phyloP scores from a whole-genome alignment of 2,797 vertebrate species.

The Leucoraja ocellata region DNA sequence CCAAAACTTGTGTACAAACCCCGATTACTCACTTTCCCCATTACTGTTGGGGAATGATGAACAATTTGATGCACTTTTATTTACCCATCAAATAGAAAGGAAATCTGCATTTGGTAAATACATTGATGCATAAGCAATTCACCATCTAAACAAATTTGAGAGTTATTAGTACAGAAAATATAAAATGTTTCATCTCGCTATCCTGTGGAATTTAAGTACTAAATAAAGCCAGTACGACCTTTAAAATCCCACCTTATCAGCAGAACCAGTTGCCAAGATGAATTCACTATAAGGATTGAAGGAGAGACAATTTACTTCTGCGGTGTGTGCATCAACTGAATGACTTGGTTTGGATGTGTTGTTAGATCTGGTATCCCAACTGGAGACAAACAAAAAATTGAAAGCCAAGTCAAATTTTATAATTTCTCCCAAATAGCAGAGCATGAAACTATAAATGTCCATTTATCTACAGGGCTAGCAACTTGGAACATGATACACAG shows the following conservation, averaged over 20 bases:
- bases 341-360: conserved; percentile 97
- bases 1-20: not conserved
- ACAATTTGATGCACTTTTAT: not conserved
- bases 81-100: not conserved
- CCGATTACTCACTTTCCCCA: not conserved
- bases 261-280: conserved; percentile 90
- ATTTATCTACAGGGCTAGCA: not conserved
- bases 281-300: conserved; percentile 98
- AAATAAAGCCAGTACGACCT: not conserved
- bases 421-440: not conserved
- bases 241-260: conserved; percentile 72
- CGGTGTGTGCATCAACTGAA: conserved; percentile 92
- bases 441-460: not conserved
- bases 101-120: too few relatives aligned
- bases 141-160: not conserved
- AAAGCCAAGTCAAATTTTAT: conserved; percentile 24
- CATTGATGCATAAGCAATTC: too few relatives aligned
- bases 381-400: conserved; percentile 44
- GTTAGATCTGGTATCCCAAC: conserved; percentile 94
- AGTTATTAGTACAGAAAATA: not conserved
- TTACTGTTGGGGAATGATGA: not conserved
- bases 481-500: too few relatives aligned
- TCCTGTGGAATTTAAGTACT: not conserved
- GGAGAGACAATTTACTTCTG: conserved; percentile 94
- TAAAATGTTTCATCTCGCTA: not conserved